Conservation (phyloP, 2,113 vertebrate genomes). For the Pagrus major region DNA sequence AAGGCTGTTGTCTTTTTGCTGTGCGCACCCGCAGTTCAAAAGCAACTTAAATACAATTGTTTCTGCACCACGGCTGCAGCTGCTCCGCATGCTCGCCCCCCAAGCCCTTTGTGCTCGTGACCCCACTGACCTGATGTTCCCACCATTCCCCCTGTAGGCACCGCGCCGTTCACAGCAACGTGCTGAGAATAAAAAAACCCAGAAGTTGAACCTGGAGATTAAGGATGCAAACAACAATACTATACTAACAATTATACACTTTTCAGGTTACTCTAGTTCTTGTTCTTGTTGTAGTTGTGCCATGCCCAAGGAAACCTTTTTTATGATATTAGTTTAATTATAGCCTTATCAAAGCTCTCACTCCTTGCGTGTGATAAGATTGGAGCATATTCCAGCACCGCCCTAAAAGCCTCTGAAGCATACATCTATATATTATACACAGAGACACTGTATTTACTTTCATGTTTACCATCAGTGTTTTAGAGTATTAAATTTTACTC, state of each 20-base stretch:
- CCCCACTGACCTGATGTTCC: conserved; percentile 70
- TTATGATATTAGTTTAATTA: conserved; percentile 38
- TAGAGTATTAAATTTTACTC: background rate
- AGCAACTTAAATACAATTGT: conserved; percentile 54
- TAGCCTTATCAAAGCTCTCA: conserved; percentile 30
- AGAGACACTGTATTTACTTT: background rate
- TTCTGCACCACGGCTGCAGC: conserved; percentile 47
- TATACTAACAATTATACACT: conserved; percentile 6
- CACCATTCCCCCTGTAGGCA: conserved; percentile 50
- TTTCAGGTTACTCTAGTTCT: conserved; percentile 8
- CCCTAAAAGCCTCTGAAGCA: conserved; percentile 22
- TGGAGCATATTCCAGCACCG: conserved; percentile 17
- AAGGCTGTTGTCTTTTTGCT: conserved; percentile 36
- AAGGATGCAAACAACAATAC: conserved; percentile 3
- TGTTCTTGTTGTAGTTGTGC: background rate
- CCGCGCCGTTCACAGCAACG: conserved; percentile 18
- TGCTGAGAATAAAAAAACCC: conserved; percentile 45
- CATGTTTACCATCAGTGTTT: background rate
- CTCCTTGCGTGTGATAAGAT: conserved; percentile 31
- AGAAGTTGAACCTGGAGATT: conserved; percentile 35
- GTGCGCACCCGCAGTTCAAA: conserved; percentile 20
- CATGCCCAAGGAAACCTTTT: background rate
- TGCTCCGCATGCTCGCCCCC: conserved; percentile 45
- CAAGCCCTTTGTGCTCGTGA: conserved; percentile 68
- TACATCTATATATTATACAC: conserved; percentile 25